Evolutionary conservation across 2,113 vertebrate species (phyloP), one percentile per base, ranked within the genome.

Genomic region (Urocolius indicus): DNA sequence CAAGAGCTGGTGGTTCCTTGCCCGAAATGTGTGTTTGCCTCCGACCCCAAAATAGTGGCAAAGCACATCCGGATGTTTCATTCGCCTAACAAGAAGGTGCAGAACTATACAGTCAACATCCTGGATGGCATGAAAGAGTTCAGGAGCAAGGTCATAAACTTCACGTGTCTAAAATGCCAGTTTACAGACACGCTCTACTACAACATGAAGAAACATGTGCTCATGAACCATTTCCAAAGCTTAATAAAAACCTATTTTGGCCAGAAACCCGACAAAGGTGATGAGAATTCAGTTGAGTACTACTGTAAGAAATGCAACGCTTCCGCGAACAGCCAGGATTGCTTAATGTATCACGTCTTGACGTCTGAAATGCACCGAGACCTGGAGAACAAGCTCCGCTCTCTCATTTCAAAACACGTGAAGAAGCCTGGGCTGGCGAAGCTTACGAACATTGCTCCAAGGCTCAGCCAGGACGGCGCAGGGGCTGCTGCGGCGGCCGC

Each of bases 231-330:
- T 93, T 98, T 98, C 57, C 90, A 98, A 52, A 83, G 97, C 26
- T 62, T 99, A 77, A 58, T 99, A 77, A 98, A 97, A 72, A 90
- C 93, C 2, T 99, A 99, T 96, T 99, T 98, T 71, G 98, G 98
- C 4, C 97, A 98, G 87, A 97, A 98, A 65, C 57, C 71, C 5
- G 98, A 98, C 76, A 95, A 97, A 48, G 54, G 16, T 24, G 46
- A 55, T 19, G 91, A 94, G 38, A 91, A 89, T 89, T 97, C 94
- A 24, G 6, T 96, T 65, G 97, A 98, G 68, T 98, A 99, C 88
- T 99, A 98, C 94, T 99, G 99, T 97, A 99, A 99, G 92, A 98
- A 98, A 58, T 99, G 99, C 63, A 98, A 97, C 11, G 94, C 98
- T 68, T 96, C 95, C 74, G 98, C 98, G 21, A 98, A 98, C 87